A percentile compares a stretch with the other conserved stretches of the same genome.
phyloP scores from a whole-genome alignment of 2,888 invertebrate genomes.

The Phengaris arion region DNA sequence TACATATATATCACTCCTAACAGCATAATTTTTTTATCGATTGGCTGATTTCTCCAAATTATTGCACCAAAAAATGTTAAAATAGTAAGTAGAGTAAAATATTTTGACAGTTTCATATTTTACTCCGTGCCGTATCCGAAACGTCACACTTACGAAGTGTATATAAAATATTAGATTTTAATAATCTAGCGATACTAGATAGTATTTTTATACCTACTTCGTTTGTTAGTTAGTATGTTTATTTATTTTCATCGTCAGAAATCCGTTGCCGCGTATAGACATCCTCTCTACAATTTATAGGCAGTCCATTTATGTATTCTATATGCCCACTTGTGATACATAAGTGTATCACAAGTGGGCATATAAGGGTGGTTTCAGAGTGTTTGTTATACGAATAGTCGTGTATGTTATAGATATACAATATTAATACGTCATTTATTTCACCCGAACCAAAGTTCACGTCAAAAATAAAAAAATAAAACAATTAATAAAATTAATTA shows the following conservation, averaged over 20 bases:
- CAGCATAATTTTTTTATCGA: neutral
- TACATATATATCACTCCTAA: too few species aligned
- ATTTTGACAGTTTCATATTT: neutral
- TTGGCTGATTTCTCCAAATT: too few species aligned
- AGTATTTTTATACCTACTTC: too few species aligned
- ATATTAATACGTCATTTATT: neutral
- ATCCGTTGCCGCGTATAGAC: neutral
- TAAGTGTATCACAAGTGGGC: too few species aligned
- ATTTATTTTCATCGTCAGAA: neutral
- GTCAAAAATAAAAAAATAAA: too few species aligned
- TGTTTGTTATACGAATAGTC: neutral
- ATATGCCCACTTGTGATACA: neutral
- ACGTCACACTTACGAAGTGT: neutral
- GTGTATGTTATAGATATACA: neutral
- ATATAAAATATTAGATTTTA: too few species aligned
- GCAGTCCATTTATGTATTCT: conserved; percentile 6
- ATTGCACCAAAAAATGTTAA: too few species aligned
- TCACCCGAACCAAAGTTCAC: neutral
- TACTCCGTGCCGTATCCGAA: neutral
- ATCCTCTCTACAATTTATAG: neutral
- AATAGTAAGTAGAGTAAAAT: too few species aligned
- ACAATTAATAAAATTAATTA: too few species aligned
- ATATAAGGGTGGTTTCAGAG: too few species aligned
- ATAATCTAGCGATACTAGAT: too few species aligned
- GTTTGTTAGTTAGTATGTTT: too few species aligned